Base-by-base conservation (phyloP, 2,113 vertebrate genomes). In the Axis porcinus region DNA sequence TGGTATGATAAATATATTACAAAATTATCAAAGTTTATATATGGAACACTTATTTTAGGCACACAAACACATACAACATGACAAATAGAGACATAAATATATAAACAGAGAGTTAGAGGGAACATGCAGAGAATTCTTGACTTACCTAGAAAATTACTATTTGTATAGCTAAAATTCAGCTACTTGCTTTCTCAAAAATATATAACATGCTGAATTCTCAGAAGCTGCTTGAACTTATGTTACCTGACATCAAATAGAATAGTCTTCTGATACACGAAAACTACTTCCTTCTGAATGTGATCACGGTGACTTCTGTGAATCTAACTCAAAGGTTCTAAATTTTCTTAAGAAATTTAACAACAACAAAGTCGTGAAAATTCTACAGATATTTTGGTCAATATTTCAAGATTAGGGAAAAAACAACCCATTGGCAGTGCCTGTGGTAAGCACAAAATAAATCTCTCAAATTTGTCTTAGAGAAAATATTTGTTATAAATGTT, bases 31-130 rank as follows among this genome's bases (percentile, higher is more conserved):
- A 43, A 95, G 6, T 86, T 86, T 54, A 64, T 23, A 58, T 54
- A 74, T 6, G 5, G 9, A 76, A 94, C 43, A 87, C 21, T 76
- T 95, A 67, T 78, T 55, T 85, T 79, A 84, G 54, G 30, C 8
- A 79, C 45, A 81, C 52, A 83, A 93, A 96, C 40, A 83, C 6
- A 70, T 28, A 89, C 40, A 82, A 60, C 33, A 45, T 47, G 82
- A 96, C 74, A 96, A 88, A 95, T 7, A 82, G 5, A 92, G 3
- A 91, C 60, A 86, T 30, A 96, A 74, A 96, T 25, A 86, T 12
- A 58, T 11, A 94, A 43, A 83, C 4, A 78, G 4, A 43, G 33
- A 90, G 13, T 8, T 30, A 50, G 30, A 81, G 28, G 9, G 9
- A 7, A 19, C 19, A 76, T n/a, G 21, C 33, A 89, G 8, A 54